Conservation (phyloP, 1,140 invertebrate species). For the Coelopa frigida region DNA sequence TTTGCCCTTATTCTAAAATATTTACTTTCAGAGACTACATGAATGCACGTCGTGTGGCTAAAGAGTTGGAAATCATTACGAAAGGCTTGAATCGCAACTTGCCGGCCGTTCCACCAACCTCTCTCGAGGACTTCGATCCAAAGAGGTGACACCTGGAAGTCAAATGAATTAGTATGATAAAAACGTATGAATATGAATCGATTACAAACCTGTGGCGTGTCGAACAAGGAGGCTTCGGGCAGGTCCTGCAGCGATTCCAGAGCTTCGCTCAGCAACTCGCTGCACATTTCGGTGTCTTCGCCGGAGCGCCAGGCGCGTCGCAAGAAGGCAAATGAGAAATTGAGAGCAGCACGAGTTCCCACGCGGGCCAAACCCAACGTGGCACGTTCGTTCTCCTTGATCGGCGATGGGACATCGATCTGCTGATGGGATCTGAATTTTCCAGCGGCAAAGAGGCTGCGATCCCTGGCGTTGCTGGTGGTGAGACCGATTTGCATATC, state of each 20-base stretch:
- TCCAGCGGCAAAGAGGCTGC: background rate
- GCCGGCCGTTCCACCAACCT: conserved; percentile 82
- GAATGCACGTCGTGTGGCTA: conserved; percentile 93
- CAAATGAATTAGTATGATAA: conserved; percentile 41
- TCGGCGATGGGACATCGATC: background rate
- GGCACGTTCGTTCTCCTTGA: conserved; percentile 24
- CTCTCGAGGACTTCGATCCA: conserved; percentile 92
- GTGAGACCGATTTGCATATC: background rate
- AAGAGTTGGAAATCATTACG: conserved; percentile 92
- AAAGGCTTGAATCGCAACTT: conserved; percentile 91
- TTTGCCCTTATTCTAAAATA: background rate
- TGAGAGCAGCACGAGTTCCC: conserved; percentile 83
- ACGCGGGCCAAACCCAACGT: conserved; percentile 69
- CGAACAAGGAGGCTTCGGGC: conserved; percentile 83
- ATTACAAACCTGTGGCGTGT: conserved; percentile 57
- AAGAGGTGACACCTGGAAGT: conserved; percentile 60
- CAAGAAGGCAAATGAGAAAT: conserved; percentile 89
- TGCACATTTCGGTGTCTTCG: conserved; percentile 85
- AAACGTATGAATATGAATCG: conserved; percentile 29
- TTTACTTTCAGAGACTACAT: conserved; percentile 97
- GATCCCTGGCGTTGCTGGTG: background rate
- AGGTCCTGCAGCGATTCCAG: conserved; percentile 78
- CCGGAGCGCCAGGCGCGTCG: conserved; percentile 87
- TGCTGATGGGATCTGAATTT: conserved; percentile 7
- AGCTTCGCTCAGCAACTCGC: conserved; percentile 79